A percentile compares a stretch with the other conserved stretches of the same genome.
Evolutionary conservation across 2,888 invertebrate species (phyloP).

Genomic region (Dicranocentrus wangi): DNA sequence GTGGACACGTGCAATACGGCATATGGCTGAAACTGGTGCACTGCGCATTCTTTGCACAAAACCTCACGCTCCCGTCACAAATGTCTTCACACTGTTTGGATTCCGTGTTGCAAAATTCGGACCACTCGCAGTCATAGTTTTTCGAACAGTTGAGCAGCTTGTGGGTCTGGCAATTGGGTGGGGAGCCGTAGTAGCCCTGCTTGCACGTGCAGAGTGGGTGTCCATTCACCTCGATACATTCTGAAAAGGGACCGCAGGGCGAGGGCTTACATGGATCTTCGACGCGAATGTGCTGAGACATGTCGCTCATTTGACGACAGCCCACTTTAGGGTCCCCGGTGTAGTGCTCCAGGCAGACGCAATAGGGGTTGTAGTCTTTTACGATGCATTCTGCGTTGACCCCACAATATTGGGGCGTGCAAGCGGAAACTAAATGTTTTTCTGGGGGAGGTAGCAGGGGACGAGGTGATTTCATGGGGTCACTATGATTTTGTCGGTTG

Average conservation of each 20-base stretch:
- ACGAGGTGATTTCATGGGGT: neutral
- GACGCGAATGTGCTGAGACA: slow-evolving; percentile 45
- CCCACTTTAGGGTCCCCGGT: slow-evolving; percentile 66
- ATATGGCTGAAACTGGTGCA: slow-evolving; percentile 66
- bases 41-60: slow-evolving; percentile 81
- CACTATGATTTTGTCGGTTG: slow-evolving; percentile 1
- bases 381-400: slow-evolving; percentile 67
- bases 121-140: slow-evolving; percentile 80
- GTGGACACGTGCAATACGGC: slow-evolving; percentile 61
- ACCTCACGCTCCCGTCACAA: slow-evolving; percentile 81
- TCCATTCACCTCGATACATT: slow-evolving; percentile 69
- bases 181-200: slow-evolving; percentile 72
- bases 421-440: slow-evolving; percentile 24
- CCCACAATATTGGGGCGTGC: slow-evolving; percentile 64
- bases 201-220: slow-evolving; percentile 74
- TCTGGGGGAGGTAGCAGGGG: slow-evolving; percentile 8
- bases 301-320: slow-evolving; percentile 48
- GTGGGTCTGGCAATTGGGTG: slow-evolving; percentile 72
- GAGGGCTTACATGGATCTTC: slow-evolving; percentile 79
- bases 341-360: slow-evolving; percentile 67
- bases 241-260: slow-evolving; percentile 78
- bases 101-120: slow-evolving; percentile 79
- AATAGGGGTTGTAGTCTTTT: slow-evolving; percentile 66
- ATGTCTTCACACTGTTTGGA: slow-evolving; percentile 79
- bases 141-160: slow-evolving; percentile 73